Percentiles rank a stretch among this genome's conserved stretches.
These are phyloP conservation scores for Elysia chlorotica DNA, from an alignment of 1,140 invertebrate genomes.

Conservation along the genomic window DNA sequence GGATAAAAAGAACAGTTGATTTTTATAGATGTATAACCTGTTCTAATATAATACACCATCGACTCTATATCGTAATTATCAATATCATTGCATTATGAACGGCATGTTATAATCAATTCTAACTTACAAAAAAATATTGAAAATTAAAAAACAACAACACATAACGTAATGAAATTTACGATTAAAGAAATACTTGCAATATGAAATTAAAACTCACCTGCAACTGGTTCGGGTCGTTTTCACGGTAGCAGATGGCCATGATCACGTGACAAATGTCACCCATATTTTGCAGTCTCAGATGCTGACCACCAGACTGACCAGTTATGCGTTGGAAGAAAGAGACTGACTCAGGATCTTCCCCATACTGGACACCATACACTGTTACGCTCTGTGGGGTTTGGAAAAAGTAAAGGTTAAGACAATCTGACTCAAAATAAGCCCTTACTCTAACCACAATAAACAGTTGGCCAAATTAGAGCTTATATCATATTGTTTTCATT, in stretches of 20 bases:
- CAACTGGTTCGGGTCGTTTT: constrained; percentile 4
- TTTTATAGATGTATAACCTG: neutral
- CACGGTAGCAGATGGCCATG: constrained; percentile 43
- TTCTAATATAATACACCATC: neutral
- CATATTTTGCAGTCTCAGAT: constrained; percentile 31
- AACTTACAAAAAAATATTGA: neutral
- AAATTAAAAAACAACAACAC: neutral
- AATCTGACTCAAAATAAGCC: too few species aligned
- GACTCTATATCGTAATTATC: neutral
- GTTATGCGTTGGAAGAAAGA: constrained; percentile 29
- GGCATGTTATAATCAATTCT: neutral
- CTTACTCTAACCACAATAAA: too few species aligned
- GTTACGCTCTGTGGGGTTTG: constrained; percentile 30
- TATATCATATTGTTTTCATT: too few species aligned
- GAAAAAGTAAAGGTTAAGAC: too few species aligned
- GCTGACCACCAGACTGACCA: constrained; percentile 28
- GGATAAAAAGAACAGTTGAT: neutral
- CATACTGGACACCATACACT: constrained; percentile 36
- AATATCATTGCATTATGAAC: neutral
- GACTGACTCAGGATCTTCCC: neutral
- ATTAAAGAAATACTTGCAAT: too few species aligned
- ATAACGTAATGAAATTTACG: neutral
- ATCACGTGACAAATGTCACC: constrained; percentile 34
- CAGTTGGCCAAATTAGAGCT: too few species aligned
- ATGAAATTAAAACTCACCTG: constrained; percentile 2